Base-by-base conservation (phyloP, 2,888 invertebrate species). In the Allophyes oxyacanthae region DNA sequence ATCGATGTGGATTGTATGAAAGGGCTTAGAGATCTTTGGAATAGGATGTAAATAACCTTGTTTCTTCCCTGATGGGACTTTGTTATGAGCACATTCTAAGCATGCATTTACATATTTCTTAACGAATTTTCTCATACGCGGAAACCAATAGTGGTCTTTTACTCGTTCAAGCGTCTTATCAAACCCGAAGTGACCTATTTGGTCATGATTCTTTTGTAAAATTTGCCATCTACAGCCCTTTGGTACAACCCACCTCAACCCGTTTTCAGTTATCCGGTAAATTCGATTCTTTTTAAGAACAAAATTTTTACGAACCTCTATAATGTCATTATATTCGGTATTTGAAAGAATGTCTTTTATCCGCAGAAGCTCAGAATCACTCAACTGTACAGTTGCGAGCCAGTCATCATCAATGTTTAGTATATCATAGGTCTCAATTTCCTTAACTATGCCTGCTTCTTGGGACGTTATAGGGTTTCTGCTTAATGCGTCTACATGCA, bases 401-500 rank as follows among this genome's bases (percentile, higher is more conserved):
- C 45, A 45, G 8, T 45, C 45, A 25, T 36, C 36, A 7, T 2
- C 26, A 1, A 45, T 36, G 9, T 11, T 26, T 6, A 36, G 0
- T 13, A 45, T 26, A 9, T 36, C 26, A 9, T 6, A 45, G 26
- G 34, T 36, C 1, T 45, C 45, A 45, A 45, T 45, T 6, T 6
- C 44, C 5, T 34, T 6, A 11, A 34, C 9, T 33, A 45, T 25
- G 3, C 45, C 45, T 25, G 8, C 26, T 25, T 6, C 25, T 5
- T 13, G 1, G 8, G 3, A 5, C 6, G 25, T 5, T 25, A 6
- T 14, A 2, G 48, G 48, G 10, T 46, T 53, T 0, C 52, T 30
- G 14, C 64, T 61, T 0, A 63, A 14, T 0, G 70, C 70, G 10
- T 71, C 70, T 15, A 64, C 70, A 15, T 70, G 64, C 9, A n/a